Evolutionary conservation across 1,140 invertebrate species (phyloP), one percentile per base, ranked within the genome.

Genomic region (Drosophila nebulosa): DNA sequence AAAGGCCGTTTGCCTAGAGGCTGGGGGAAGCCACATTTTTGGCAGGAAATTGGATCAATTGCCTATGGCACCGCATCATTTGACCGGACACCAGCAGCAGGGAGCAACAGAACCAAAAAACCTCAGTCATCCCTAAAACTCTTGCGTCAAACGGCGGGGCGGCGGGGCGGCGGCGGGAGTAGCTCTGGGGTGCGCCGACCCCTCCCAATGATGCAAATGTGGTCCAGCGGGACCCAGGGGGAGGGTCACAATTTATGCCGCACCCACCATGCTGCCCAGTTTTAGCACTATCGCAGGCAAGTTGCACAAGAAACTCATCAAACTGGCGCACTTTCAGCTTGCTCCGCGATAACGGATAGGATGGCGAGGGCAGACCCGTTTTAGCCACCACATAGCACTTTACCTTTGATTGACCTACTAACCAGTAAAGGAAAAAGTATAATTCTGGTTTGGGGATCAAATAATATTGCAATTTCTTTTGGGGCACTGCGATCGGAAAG

Each of bases 221-320:
- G 52, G 42, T 76, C 92, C 66, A 92, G 90, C 56, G 18, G 91
- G 77, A 91, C 90, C n/a, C 39, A 7, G 39, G 39, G 9, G 24
- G 24, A 7, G 51, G 52, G 52, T 55, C 52, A 26, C 26, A 7
- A 83, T 93, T 92, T 93, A 94, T 90, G 58, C 83, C 32, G 64
- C 79, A 24, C 94, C 94, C 46, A 93, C 94, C 65, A 94, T 95
- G 93, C 92, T 95, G 68, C 95, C 95, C 52, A 95, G 94, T 93
- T 95, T 95, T 90, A 94, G 94, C 94, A 94, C 69, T 95, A 95
- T 90, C 35, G 93, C 95, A 93, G 95, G 95, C 95, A 93, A 93
- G 93, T 94, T 46, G 18, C 24, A 46, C 53, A 52, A 42, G 50
- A 26, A n/a, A 42, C 12, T 16, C 26, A 69, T 55, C 50, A 14